These are phyloP conservation scores for Pyrocephalus nanus DNA, from an alignment of 2,797 vertebrate species.

Conservation along the genomic window DNA sequence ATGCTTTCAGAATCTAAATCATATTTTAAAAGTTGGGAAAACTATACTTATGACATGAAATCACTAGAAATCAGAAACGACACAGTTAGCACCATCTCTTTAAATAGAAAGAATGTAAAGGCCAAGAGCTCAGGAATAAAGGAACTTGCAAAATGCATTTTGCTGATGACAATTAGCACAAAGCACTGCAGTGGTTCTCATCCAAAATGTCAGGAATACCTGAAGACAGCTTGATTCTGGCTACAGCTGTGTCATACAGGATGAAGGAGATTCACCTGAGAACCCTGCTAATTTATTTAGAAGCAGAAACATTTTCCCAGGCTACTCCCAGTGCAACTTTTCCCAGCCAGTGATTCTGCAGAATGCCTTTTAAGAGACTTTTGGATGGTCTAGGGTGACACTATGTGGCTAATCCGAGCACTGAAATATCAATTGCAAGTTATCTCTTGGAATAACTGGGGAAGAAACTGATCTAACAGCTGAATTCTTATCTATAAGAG, in stretches of 20 bases:
- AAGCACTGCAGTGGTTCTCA: background rate
- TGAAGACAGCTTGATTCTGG: background rate
- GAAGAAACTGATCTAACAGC: background rate
- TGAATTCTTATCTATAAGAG: background rate
- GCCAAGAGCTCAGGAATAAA: background rate
- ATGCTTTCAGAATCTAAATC: background rate
- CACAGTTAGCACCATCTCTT: too few species aligned
- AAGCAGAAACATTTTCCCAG: background rate
- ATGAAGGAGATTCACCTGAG: too few species aligned
- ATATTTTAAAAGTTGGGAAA: background rate
- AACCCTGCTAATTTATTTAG: background rate
- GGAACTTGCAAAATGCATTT: background rate
- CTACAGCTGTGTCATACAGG: background rate
- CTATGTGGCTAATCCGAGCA: slow-evolving; percentile 67
- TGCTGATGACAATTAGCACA: background rate
- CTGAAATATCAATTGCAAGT: background rate
- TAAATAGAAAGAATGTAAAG: background rate
- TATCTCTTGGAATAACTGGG: background rate
- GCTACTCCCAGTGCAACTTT: background rate
- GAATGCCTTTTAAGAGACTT: background rate
- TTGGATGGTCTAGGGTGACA: slow-evolving; percentile 70
- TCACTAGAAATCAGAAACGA: background rate
- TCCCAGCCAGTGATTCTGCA: background rate
- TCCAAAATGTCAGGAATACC: background rate
- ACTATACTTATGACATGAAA: background rate